A percentile compares a stretch with the other conserved stretches of the same genome.
Conservation (phyloP, 2,888 invertebrate genomes). For the Drosophila koepferae region DNA sequence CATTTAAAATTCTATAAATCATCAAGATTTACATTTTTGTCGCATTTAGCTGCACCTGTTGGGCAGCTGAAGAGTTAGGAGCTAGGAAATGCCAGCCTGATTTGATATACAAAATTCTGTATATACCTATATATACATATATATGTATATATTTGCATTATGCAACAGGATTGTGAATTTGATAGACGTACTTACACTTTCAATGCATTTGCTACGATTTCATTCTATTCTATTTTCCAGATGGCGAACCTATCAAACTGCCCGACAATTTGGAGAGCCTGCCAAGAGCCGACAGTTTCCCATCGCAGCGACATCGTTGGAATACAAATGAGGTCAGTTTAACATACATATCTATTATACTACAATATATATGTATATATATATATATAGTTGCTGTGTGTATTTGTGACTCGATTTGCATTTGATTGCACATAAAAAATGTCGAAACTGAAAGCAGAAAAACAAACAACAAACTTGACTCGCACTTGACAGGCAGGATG, state of each 20-base stretch:
- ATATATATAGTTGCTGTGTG: constrained; percentile 11
- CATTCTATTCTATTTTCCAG: constrained; percentile 86
- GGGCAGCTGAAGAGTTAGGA: constrained; percentile 25
- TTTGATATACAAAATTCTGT: constrained; percentile 46
- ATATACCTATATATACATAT: constrained; percentile 19
- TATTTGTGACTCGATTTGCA: constrained; percentile 70
- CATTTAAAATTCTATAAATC: constrained; percentile 76
- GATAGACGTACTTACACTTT: constrained; percentile 67
- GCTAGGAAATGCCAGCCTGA: not conserved
- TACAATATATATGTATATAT: not conserved
- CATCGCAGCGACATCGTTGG: constrained; percentile 97
- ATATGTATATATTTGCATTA: constrained; percentile 43
- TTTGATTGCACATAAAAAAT: constrained; percentile 79
- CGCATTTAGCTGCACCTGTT: constrained; percentile 77
- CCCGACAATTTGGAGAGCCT: constrained; percentile 98
- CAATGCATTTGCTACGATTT: constrained; percentile 40
- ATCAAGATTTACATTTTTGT: constrained; percentile 77
- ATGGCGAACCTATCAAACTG: constrained; percentile 96
- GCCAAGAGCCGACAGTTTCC: constrained; percentile 97
- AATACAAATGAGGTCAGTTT: constrained; percentile 98
- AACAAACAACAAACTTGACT: constrained; percentile 2
- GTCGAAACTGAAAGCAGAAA: constrained; percentile 67
- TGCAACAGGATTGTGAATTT: constrained; percentile 51
- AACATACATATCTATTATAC: constrained; percentile 20
- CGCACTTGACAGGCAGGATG: constrained; percentile 72